These are phyloP conservation scores for Netelia fuscicornis DNA, from an alignment of 2,888 invertebrate species.

Conservation along the genomic window DNA sequence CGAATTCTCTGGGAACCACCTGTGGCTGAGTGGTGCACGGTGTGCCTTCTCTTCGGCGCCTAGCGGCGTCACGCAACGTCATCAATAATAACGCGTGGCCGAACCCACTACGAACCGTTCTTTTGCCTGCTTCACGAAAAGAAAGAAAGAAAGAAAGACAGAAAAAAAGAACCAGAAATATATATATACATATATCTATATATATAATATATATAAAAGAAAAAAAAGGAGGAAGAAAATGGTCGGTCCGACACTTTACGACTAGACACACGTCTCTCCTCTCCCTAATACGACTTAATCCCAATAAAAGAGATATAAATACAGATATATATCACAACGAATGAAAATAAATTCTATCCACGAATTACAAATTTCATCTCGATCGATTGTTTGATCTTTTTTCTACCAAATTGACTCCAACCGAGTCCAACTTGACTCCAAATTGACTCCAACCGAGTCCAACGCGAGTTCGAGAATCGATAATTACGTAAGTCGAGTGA, in stretches of 20 bases:
- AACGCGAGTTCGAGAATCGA: too few relatives aligned
- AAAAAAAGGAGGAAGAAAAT: conserved; percentile 18
- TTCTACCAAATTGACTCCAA: too few relatives aligned
- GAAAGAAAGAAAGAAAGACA: conserved; percentile 3
- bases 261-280: conserved; percentile 32
- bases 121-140: conserved; percentile 23
- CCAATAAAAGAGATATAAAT: conserved; percentile 3
- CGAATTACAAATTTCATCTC: too few relatives aligned
- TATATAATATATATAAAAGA: neutral
- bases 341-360: too few relatives aligned
- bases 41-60: conserved; percentile 65
- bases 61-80: conserved; percentile 75
- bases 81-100: conserved; percentile 75
- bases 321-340: too few relatives aligned
- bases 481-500: too few relatives aligned
- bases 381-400: too few relatives aligned
- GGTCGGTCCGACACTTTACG: conserved; percentile 14
- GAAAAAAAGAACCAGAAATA: neutral
- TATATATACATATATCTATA: too few relatives aligned
- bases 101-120: conserved; percentile 27
- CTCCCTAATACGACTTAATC: conserved; percentile 38
- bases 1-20: conserved; percentile 76
- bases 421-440: too few relatives aligned
- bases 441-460: too few relatives aligned
- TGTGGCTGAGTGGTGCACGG: conserved; percentile 74